phyloP scores from a whole-genome alignment of 2,113 vertebrate species.

The Vireo altiloquus region DNA sequence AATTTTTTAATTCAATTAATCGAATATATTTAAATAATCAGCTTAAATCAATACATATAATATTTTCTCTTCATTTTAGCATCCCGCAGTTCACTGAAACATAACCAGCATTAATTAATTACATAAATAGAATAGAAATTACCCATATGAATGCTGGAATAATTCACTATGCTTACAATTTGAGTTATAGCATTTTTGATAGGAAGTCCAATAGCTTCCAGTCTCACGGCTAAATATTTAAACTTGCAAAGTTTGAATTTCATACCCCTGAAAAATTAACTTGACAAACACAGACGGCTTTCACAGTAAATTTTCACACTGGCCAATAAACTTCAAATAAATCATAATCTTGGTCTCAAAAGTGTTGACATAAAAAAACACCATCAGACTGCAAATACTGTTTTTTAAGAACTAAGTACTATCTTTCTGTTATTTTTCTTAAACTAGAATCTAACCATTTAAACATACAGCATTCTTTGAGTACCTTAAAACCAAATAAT shows the following conservation, averaged over 20 bases:
- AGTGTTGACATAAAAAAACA: background rate
- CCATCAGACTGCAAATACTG: background rate
- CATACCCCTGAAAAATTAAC: background rate
- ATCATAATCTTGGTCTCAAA: background rate
- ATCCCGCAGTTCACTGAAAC: background rate
- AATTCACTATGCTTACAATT: background rate
- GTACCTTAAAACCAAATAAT: background rate
- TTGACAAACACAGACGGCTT: background rate
- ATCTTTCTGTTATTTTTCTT: background rate
- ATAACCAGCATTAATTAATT: background rate
- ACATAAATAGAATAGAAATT: background rate
- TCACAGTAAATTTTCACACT: background rate
- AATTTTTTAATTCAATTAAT: constrained; percentile 18
- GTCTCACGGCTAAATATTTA: background rate
- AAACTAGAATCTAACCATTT: background rate
- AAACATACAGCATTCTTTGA: background rate
- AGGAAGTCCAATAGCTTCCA: background rate
- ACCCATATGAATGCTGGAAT: background rate
- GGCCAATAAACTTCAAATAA: background rate
- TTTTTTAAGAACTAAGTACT: background rate
- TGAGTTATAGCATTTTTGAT: background rate
- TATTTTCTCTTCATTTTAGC: background rate
- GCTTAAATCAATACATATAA: background rate
- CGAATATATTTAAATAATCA: background rate
- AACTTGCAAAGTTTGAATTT: background rate